Base-by-base conservation (phyloP, 2,113 vertebrate species). In the Macquaria australasica region DNA sequence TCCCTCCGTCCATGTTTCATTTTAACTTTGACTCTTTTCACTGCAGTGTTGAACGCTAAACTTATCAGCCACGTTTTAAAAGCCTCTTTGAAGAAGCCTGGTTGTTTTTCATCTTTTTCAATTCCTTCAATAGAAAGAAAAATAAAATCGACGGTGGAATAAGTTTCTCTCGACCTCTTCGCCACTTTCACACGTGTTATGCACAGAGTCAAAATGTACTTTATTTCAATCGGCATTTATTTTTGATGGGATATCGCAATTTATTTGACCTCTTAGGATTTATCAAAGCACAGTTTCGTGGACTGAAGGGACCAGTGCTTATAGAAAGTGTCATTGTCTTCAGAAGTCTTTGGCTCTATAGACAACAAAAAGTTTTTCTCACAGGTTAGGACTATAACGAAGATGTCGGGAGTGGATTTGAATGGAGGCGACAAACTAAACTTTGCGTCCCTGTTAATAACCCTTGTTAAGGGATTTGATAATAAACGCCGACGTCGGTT, bases 401-500 rank as follows among this genome's bases (percentile, higher is more conserved):
- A 82, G 45, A 84, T 53, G 72, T 83, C 76, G 73, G 68, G 50
- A 73, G 31, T 64, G 63, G 60, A 71, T 87, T 39, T 86, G 16
- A 86, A 81, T 31, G 69, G 76, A 84, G 31, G 72, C 45, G 50
- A 63, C n/a, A 43, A 74, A 87, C 34, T 10, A 28, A 23, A 73
- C 34, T 68, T 43, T 21, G 63, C 48, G 25, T 72, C 34, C 51
- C 39, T 15, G 63, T 79, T 84, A 79, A 79, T 84, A 62, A 78
- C 0, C 11, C 73, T 71, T 6, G 80, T 89, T 86, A 73, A 48
- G 39, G 83, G 87, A 88, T 77, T 69, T 79, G 79, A 85, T 86
- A 62, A 81, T 86, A 86, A 83, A 87, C 82, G 66, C 81, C 41
- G 81, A 69, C 83, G 15, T 43, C 9, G 37, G 81, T 89, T 87